Conservation (phyloP, 2,113 vertebrate species). For the Chloebia gouldiae region DNA sequence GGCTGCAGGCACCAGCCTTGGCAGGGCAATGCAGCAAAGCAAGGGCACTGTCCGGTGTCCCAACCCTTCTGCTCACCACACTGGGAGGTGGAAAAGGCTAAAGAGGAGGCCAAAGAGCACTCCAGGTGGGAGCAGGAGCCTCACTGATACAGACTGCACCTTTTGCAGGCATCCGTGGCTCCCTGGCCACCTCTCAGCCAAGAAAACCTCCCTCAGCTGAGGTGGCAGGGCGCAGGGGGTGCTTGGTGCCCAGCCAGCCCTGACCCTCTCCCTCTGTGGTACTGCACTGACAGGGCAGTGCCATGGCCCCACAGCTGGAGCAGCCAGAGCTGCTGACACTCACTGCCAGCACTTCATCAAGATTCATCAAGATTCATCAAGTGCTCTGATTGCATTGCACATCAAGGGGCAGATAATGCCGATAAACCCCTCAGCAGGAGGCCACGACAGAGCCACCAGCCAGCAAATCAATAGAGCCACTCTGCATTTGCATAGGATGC, state of each 20-base stretch:
- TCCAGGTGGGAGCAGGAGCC: neutral
- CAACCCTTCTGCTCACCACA: neutral
- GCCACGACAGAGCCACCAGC: neutral
- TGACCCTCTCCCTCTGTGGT: neutral
- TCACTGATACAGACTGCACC: neutral
- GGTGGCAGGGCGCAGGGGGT: neutral
- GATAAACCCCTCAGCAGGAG: neutral
- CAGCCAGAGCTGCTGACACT: neutral
- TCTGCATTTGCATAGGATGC: neutral
- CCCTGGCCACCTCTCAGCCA: fast-evolving
- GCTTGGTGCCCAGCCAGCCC: neutral
- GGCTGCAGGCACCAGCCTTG: neutral
- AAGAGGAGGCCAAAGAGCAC: neutral
- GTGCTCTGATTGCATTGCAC: neutral
- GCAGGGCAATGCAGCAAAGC: neutral
- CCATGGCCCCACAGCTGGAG: neutral
- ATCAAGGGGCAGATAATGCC: neutral
- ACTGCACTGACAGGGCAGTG: neutral
- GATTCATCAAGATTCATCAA: neutral
- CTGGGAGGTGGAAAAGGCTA: fast-evolving
- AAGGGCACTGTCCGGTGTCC: fast-evolving
- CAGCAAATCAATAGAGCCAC: neutral
- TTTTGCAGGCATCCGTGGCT: neutral
- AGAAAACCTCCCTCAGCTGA: neutral
- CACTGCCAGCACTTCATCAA: neutral